Percentiles rank a stretch among this genome's conserved stretches.
These are phyloP conservation scores for Calcarius ornatus DNA, from an alignment of 2,113 vertebrate genomes.

Conservation along the genomic window DNA sequence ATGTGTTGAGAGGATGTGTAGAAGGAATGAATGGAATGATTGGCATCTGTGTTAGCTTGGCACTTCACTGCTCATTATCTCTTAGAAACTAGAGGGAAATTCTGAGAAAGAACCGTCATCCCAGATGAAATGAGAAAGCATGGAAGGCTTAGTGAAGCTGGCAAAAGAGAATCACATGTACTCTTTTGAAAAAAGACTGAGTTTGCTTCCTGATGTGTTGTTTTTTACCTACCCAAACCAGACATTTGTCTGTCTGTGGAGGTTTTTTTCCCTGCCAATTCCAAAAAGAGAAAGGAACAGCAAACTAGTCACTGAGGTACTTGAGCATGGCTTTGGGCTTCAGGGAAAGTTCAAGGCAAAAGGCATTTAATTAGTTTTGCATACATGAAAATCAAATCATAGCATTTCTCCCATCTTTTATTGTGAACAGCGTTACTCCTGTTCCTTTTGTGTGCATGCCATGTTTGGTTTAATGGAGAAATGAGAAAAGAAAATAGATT, in stretches of 20 bases:
- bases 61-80: not conserved
- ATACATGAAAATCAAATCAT: constrained; percentile 37
- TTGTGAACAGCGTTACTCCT: not conserved
- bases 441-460: constrained; percentile 18
- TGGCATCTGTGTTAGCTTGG: not conserved
- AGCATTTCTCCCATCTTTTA: constrained; percentile 11
- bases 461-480: constrained; percentile 68
- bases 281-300: not conserved
- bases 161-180: not conserved
- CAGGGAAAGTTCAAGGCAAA: constrained; percentile 28
- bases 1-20: not conserved
- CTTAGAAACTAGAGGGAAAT: not conserved
- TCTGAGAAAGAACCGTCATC: not conserved
- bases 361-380: constrained; percentile 45
- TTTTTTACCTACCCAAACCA: not conserved
- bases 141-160: not conserved
- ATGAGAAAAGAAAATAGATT: constrained; percentile 56
- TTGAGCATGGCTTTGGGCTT: not conserved
- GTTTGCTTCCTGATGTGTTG: not conserved
- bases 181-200: not conserved
- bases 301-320: not conserved
- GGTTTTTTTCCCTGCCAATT: not conserved
- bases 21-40: constrained; percentile 40
- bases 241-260: not conserved
- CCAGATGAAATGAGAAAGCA: not conserved